Evolutionary conservation across 1,140 invertebrate genomes (phyloP), one percentile per base, ranked within the genome.

Genomic region (Drosophila navojoa): DNA sequence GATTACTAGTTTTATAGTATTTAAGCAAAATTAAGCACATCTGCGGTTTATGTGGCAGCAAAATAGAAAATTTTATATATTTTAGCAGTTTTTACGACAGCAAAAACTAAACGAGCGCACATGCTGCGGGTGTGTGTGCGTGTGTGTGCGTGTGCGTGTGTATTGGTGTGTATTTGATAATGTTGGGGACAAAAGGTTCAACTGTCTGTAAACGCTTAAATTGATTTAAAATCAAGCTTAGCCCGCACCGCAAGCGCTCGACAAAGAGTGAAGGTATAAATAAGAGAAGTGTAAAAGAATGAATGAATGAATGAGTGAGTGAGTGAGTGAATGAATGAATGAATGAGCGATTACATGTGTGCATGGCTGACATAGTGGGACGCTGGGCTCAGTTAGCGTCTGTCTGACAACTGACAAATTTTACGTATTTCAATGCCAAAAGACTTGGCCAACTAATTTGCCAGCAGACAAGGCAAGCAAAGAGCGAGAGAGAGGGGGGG

Each of bases 141-240:
- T 64, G 45, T 64, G 32, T 53, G 54, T 38, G 44, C 38, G 47
- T 16, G 55, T 64, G 47, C 64, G 54, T 54, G 63, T 70, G 57
- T 32, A 73, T 57, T 61, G 55, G 64, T 58, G 57, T 63, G 70
- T 78, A 68, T 60, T 67, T 50, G 77, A 82, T 81, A 59, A 76
- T 73, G 76, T 71, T 50, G 40, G 22, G 61, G 63, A 81, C 79
- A 87, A 87, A 87, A 82, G 79, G 79, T 82, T 87, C 82, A 87
- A 87, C 82, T 87, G 82, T 87, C 82, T 87, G 82, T 82, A 82
- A 86, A 89, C 77, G 82, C 84, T 89, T 89, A 87, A 87, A 87
- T 86, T 89, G 82, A 87, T 87, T 89, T 89, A 87, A 87, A 89
- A 87, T 79, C 79, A 87, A 77, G 81, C 82, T 75, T 63, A 69